Conservation (phyloP, 1,140 invertebrate genomes). For the Magallana ariakensis region DNA sequence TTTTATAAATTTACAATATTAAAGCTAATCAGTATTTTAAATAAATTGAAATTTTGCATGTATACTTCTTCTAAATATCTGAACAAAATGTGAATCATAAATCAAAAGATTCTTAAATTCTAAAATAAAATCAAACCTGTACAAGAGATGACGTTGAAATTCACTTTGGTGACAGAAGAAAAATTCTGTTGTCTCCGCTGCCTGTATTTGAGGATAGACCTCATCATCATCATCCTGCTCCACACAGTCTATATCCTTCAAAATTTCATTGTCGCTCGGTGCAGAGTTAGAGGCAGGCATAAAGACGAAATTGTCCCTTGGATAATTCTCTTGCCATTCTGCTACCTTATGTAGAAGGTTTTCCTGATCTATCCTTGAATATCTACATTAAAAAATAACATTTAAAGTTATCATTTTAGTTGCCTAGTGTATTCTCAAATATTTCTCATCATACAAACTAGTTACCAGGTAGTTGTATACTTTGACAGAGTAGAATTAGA, state of each 20-base stretch:
- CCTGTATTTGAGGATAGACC: slow-evolving; percentile 24
- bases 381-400: slow-evolving; percentile 38
- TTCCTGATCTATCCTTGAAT: slow-evolving; percentile 56
- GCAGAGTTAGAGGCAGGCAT: slow-evolving; percentile 37
- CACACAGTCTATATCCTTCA: slow-evolving; percentile 25
- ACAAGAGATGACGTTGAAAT: slow-evolving; percentile 49
- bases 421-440: neutral
- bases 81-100: neutral
- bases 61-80: neutral
- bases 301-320: slow-evolving; percentile 51
- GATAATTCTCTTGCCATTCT: slow-evolving; percentile 47
- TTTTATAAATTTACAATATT: neutral
- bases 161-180: slow-evolving; percentile 56
- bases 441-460: neutral
- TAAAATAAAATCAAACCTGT: neutral
- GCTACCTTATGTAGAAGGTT: slow-evolving; percentile 45
- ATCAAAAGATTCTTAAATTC: neutral
- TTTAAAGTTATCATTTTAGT: neutral
- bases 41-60: neutral
- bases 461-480: neutral
- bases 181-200: slow-evolving; percentile 1
- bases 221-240: slow-evolving; percentile 55
- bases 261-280: neutral
- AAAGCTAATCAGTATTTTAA: neutral
- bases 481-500: slow-evolving; percentile 5